A percentile compares a stretch with the other conserved stretches of the same genome.
Evolutionary conservation across 2,113 vertebrate species (phyloP).

Genomic region (Pseudois nayaur): DNA sequence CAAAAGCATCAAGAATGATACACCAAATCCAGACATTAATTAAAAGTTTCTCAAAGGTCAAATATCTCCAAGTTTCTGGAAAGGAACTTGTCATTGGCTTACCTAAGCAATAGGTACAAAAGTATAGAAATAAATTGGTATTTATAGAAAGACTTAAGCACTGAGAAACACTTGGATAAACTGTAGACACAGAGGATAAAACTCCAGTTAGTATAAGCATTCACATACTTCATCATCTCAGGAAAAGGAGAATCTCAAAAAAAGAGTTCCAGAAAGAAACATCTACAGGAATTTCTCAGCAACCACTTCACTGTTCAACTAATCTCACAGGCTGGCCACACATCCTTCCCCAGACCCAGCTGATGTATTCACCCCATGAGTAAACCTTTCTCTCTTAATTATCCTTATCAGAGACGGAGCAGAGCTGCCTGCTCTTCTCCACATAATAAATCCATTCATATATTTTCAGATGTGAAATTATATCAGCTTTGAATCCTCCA

Average conservation of each 20-base stretch:
- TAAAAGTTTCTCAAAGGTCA: slow-evolving; percentile 22
- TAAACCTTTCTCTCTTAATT: not conserved
- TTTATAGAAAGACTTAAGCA: not conserved
- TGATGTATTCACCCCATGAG: not conserved
- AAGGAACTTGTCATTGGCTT: not conserved
- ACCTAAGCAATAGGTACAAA: not conserved
- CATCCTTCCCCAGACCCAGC: not conserved
- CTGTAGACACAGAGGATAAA: not conserved
- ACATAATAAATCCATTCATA: not conserved
- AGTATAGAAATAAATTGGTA: not conserved
- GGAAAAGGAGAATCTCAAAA: not conserved
- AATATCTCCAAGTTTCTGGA: not conserved
- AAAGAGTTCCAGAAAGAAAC: not conserved
- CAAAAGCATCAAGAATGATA: slow-evolving; percentile 4
- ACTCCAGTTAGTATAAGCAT: not conserved
- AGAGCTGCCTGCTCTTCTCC: not conserved
- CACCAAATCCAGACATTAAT: slow-evolving; percentile 21
- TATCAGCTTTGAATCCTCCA: not conserved
- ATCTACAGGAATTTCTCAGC: not conserved
- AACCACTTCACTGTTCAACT: not conserved
- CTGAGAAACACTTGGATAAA: not conserved
- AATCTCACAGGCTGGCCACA: not conserved
- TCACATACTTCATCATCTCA: not conserved
- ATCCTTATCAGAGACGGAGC: not conserved
- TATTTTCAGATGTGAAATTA: not conserved